Percentiles rank a stretch among this genome's conserved stretches.
Evolutionary conservation across 1,140 invertebrate species (phyloP).

Genomic region (Ceratitis capitata): DNA sequence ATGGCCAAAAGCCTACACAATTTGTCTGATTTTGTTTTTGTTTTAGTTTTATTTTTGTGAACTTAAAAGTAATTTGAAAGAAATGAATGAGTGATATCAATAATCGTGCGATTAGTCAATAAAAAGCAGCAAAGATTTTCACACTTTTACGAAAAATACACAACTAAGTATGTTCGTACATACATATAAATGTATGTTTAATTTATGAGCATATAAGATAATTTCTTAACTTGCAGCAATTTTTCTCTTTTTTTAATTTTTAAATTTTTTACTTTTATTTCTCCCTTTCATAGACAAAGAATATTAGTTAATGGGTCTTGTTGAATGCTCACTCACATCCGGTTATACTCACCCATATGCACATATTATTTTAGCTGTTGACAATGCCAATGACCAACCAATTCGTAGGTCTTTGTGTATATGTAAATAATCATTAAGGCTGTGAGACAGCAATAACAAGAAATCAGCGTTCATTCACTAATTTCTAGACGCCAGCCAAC

Average conservation of each 20-base stretch:
- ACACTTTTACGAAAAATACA: slow-evolving; percentile 16
- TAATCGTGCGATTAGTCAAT: neutral
- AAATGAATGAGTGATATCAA: neutral
- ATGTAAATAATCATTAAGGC: too few relatives aligned
- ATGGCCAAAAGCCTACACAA: neutral
- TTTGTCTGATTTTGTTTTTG: neutral
- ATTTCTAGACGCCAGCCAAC: neutral
- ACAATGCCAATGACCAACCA: neutral
- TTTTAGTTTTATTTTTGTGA: too few relatives aligned
- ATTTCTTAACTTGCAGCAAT: neutral
- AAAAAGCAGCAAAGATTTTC: slow-evolving; percentile 16
- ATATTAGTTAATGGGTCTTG: slow-evolving; percentile 13
- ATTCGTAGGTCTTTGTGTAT: neutral
- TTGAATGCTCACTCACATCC: slow-evolving; percentile 4
- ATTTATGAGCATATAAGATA: neutral
- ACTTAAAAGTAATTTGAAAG: neutral
- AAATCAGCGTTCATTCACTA: neutral
- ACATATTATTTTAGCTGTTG: slow-evolving; percentile 19
- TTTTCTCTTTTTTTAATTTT: neutral
- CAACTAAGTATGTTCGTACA: too few relatives aligned
- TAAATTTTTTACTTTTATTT: neutral
- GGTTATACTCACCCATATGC: neutral
- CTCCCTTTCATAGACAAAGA: neutral
- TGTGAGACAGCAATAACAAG: too few relatives aligned
- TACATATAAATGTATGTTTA: too few relatives aligned